A percentile compares a stretch with the other conserved stretches of the same genome.
phyloP scores from a whole-genome alignment of 1,140 invertebrate genomes.

The Saxidomus purpurata region DNA sequence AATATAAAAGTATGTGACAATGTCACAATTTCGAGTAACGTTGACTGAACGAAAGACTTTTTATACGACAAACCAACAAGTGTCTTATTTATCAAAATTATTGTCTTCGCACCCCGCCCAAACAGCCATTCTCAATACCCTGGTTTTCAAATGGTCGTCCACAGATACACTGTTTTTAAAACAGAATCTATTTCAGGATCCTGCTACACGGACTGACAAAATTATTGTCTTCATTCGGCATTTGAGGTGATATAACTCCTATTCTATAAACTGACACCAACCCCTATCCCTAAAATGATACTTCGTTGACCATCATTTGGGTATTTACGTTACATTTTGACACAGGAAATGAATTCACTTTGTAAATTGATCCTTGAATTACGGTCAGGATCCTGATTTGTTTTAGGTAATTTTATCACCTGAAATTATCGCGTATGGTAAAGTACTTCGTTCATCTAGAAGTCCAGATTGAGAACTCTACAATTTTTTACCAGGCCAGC shows the following conservation, averaged over 20 bases:
- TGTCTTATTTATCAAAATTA: too few species aligned
- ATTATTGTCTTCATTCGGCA: too few species aligned
- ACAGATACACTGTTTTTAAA: too few species aligned
- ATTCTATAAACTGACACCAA: not conserved
- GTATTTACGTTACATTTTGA: not conserved
- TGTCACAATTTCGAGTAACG: too few species aligned
- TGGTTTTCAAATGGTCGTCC: too few species aligned
- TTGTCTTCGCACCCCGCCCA: too few species aligned
- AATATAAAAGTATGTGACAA: too few species aligned
- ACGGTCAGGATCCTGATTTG: not conserved
- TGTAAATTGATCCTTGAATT: slow-evolving; percentile 13
- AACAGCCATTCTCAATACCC: too few species aligned
- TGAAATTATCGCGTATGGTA: slow-evolving; percentile 1
- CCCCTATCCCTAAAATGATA: slow-evolving; percentile 7
- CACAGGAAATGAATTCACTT: slow-evolving; percentile 1
- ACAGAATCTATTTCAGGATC: too few species aligned
- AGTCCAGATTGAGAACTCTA: not conserved
- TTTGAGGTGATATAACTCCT: slow-evolving; percentile 18
- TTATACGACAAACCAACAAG: too few species aligned
- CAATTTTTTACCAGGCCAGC: slow-evolving; percentile 9
- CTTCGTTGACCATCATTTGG: not conserved
- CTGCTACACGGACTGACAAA: too few species aligned
- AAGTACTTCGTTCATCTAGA: not conserved
- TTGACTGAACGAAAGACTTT: too few species aligned
- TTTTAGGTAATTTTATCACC: slow-evolving; percentile 30